Evolutionary conservation across 2,888 invertebrate genomes (phyloP).

Genomic region (Tanaodytes sp.): DNA sequence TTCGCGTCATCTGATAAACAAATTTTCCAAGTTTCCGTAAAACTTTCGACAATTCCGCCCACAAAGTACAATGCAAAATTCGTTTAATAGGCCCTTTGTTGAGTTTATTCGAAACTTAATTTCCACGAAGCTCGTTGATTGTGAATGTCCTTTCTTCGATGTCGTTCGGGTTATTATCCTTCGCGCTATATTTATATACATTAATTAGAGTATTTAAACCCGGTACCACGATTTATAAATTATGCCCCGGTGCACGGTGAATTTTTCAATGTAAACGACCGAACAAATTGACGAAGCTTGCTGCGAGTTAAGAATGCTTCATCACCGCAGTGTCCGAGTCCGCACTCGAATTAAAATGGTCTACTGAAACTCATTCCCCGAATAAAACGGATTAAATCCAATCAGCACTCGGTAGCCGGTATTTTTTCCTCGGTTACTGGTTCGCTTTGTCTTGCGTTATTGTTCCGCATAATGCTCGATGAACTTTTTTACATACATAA

Average conservation of each 20-base stretch:
- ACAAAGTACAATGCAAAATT: too few relatives aligned
- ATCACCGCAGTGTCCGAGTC: conserved; percentile 52
- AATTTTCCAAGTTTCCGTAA: too few relatives aligned
- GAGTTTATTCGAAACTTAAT: too few relatives aligned
- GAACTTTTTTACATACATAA: too few relatives aligned
- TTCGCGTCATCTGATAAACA: too few relatives aligned
- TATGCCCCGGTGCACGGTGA: too few relatives aligned
- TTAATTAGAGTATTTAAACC: too few relatives aligned
- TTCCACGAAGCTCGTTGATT: too few relatives aligned
- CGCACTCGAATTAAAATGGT: conserved; percentile 67
- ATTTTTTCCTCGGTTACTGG: conserved; percentile 21
- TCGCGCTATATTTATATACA: background rate
- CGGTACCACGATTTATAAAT: too few relatives aligned
- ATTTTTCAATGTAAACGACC: conserved; percentile 27
- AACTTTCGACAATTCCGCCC: too few relatives aligned
- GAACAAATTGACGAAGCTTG: conserved; percentile 44
- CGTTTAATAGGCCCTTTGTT: too few relatives aligned
- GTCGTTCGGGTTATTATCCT: background rate
- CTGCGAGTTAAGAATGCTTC: conserved; percentile 54
- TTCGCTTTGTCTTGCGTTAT: conserved; percentile 41
- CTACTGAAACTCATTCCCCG: conserved; percentile 69
- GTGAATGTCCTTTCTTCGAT: conserved; percentile 13
- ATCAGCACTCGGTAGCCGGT: conserved; percentile 62
- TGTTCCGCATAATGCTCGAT: conserved; percentile 29
- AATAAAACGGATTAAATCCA: conserved; percentile 70